Evolutionary conservation across 2,113 vertebrate species (phyloP).

Genomic region (Catharus bicknelli): DNA sequence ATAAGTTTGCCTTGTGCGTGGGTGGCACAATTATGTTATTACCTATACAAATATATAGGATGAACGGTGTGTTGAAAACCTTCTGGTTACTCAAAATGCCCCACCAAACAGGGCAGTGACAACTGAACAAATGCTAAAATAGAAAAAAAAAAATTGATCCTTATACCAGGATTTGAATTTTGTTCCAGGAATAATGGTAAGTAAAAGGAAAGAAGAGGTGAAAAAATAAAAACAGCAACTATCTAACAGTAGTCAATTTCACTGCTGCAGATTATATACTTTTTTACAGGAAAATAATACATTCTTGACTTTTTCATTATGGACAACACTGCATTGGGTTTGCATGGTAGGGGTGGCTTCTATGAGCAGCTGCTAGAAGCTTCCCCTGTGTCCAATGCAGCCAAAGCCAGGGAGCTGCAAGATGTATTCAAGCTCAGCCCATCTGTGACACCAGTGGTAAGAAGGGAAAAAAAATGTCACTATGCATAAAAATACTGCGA

Average conservation of each 20-base stretch:
- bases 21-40: neutral
- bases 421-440: too few relatives aligned
- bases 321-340: neutral
- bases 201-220: neutral
- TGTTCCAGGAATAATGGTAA: neutral
- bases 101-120: neutral
- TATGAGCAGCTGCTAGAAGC: neutral
- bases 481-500: neutral
- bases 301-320: neutral
- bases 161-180: neutral
- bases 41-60: neutral
- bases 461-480: neutral
- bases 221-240: neutral
- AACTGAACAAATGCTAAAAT: neutral
- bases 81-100: neutral
- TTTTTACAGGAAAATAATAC: neutral
- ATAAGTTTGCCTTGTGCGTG: neutral
- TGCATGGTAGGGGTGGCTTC: neutral
- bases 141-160: neutral
- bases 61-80: neutral
- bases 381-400: rapidly evolving
- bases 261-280: neutral
- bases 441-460: neutral
- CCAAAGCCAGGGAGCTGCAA: neutral
- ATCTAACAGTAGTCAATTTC: neutral